Evolutionary conservation across 2,888 invertebrate species (phyloP), one percentile per base, ranked within the genome.

Genomic region (Pasiphila rectangulata): DNA sequence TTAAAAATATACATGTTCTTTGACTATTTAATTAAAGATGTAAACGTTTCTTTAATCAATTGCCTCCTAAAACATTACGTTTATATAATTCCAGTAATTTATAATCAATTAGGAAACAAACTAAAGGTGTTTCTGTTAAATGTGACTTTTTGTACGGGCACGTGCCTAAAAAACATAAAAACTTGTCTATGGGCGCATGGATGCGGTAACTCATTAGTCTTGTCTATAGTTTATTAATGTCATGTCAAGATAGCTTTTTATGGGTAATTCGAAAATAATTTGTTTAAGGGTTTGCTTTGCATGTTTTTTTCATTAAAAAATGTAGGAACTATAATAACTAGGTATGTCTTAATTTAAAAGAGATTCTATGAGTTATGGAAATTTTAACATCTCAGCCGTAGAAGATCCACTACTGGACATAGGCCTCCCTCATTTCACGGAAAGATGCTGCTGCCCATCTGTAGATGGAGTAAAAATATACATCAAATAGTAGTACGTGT

Each of bases 71-170:
- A 42, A 34, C 42, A 30, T 24, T 29, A 41, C 34, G 48, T 35
- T 34, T 21, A 41, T 41, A 20, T 44, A 35, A 51, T 54, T 51
- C 52, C 46, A 43, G 61, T 72, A 64, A 71, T 72, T 69, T 71
- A 72, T 79, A 72, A 79, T 79, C 77, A 76, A 80, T 80, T 79
- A 78, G 64, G 56, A 57, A 16, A 32, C 32, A 19, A 56, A 13
- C 55, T 56, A 61, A 75, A 73, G 75, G 72, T 75, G 66, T 58
- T 53, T 47, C 29, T 27, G 34, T 39, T 54, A 66, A 63, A 66
- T 67, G 64, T 57, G 46, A 50, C 47, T 62, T 65, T 68, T 69
- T 66, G 45, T 54, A 17, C 19, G 17, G 55, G 60, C 72, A 65
- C 74, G 75, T 67, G 71, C 44, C 52, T 30, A 27, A 40, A 69